Conservation (phyloP, 2,113 vertebrate genomes). For the Elanoides forficatus region DNA sequence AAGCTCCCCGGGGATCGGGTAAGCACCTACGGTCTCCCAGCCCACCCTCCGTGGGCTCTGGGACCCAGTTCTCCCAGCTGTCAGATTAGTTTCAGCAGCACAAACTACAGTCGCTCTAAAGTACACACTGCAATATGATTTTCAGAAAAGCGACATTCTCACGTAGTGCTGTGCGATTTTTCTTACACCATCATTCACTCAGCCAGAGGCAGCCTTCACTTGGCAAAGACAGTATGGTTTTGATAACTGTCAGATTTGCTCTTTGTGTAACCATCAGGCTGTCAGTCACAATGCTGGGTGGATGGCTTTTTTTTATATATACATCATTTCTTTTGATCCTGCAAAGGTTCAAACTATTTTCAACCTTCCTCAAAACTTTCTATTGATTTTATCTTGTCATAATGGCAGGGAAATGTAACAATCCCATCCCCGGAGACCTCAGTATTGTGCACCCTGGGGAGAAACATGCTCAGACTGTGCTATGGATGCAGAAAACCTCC, state of each 20-base stretch:
- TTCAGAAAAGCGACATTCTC: not conserved
- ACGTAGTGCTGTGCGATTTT: not conserved
- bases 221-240: not conserved
- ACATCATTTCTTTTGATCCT: not conserved
- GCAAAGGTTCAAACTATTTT: not conserved
- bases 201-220: not conserved
- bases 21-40: not conserved
- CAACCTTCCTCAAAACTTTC: not conserved
- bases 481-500: not conserved
- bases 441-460: not conserved
- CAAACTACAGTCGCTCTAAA: not conserved
- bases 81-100: not conserved
- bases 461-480: accelerated
- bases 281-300: not conserved
- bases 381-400: not conserved
- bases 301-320: not conserved
- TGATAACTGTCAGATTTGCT: not conserved
- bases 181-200: not conserved
- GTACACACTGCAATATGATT: not conserved
- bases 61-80: not conserved
- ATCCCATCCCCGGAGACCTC: not conserved
- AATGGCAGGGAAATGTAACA: not conserved
- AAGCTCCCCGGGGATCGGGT: accelerated
- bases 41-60: not conserved
- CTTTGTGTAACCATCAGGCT: not conserved